Base-by-base conservation (phyloP, 2,797 vertebrate genomes). In the Remorina albescens region DNA sequence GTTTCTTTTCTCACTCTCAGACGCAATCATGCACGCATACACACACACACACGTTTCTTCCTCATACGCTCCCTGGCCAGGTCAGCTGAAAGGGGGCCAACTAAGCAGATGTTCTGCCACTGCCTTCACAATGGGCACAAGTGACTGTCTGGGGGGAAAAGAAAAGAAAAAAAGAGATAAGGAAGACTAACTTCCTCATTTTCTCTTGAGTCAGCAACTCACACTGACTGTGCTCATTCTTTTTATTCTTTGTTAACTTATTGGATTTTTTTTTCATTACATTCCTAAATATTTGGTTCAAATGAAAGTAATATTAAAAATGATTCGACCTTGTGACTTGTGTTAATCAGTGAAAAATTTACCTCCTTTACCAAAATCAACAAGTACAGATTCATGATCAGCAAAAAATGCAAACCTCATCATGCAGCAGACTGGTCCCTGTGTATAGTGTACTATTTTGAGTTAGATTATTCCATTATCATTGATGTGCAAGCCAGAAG, bases 91-190 rank as follows among this genome's bases (percentile, higher is more conserved):
- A 84, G 75, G 86, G 15, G 70, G 86, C 84, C 86, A 86, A 86
- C 83, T 76, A 78, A 93, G 90, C 92, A 93, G 92, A 93, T 94
- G 92, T 91, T 91, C 84, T 86, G 85, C 88, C 87, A 57, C 86
- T 74, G 73, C 56, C 63, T 60, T 79, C 79, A 91, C 90, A 93
- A 92, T 91, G 78, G 85, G 49, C 67, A 44, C 80, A 84, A 86
- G 82, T 61, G 78, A 86, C 76, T 65, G n/a, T n/a, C n/a, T n/a
- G n/a, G 80, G 66, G 57, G 37, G 57, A 67, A 69, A 46, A 7
- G n/a, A 15, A 25, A 59, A 47, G 41, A 39, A 47, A 58, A 64
- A 64, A 18, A 62, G 19, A 65, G 21, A 61, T 54, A 72, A 55
- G 32, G 36, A 71, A 65, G 74, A 61, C 50, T 77, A 54, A 55